Conservation (phyloP, 1,140 invertebrate genomes). For the Marisa cornuarietis region DNA sequence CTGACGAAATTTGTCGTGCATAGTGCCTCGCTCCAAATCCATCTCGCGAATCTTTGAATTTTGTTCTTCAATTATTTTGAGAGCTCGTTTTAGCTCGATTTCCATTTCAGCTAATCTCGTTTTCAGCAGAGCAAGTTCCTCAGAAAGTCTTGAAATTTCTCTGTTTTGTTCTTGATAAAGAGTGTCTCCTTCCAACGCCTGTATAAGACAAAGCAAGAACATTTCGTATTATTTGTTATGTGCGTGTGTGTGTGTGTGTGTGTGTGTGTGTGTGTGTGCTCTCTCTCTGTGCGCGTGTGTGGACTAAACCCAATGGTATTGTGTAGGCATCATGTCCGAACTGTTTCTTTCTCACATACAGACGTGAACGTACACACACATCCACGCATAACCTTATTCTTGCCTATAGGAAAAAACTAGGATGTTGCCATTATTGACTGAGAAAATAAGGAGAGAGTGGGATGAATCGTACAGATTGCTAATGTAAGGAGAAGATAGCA, state of each 20-base stretch:
- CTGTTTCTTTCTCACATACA: not conserved
- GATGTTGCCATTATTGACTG: not conserved
- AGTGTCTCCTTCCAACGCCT: constrained; percentile 37
- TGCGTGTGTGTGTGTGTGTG: too few relatives aligned
- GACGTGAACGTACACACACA: not conserved
- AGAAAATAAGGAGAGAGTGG: not conserved
- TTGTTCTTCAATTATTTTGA: constrained; percentile 49
- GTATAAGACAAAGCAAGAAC: not conserved
- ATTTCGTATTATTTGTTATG: not conserved
- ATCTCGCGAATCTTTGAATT: constrained; percentile 38
- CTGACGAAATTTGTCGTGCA: constrained; percentile 44
- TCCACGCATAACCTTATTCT: too few relatives aligned
- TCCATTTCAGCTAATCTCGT: constrained; percentile 45
- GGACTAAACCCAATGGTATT: too few relatives aligned
- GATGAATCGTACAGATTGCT: not conserved
- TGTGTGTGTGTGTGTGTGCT: too few relatives aligned
- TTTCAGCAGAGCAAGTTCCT: constrained; percentile 47
- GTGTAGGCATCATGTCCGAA: too few relatives aligned
- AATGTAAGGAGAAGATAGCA: not conserved
- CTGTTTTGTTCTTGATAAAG: constrained; percentile 47
- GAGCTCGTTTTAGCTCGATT: constrained; percentile 43
- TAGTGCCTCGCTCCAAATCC: constrained; percentile 42
- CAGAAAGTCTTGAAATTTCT: constrained; percentile 45
- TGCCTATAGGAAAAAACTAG: too few relatives aligned
- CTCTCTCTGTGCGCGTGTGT: too few relatives aligned